These are phyloP conservation scores for Acanthococcus lagerstroemiae DNA, from an alignment of 2,888 invertebrate genomes.

Conservation along the genomic window DNA sequence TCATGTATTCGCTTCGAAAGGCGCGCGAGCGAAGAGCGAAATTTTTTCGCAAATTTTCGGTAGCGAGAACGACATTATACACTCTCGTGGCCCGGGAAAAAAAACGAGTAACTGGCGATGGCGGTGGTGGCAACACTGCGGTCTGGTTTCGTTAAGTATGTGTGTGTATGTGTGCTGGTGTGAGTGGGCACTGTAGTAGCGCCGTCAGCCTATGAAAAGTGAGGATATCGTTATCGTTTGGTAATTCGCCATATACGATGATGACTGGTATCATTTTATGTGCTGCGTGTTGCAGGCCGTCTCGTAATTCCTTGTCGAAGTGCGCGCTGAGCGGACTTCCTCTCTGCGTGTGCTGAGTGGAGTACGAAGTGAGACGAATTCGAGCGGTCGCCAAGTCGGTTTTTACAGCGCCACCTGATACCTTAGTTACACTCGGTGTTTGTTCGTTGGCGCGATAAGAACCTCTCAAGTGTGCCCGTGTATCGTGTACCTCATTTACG, in stretches of 20 bases:
- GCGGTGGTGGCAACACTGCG: neutral
- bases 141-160: neutral
- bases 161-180: no score
- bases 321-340: neutral
- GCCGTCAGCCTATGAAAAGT: neutral
- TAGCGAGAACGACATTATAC: neutral
- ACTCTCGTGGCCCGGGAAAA: no score
- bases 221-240: slow-evolving; percentile 20
- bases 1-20: no score
- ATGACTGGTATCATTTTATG: slow-evolving; percentile 24
- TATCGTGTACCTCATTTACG: no score
- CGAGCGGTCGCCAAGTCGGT: no score
- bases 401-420: no score
- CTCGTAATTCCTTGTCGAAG: neutral
- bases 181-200: no score
- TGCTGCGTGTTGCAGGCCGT: slow-evolving; percentile 18
- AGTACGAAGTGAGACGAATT: no score
- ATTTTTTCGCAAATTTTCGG: neutral
- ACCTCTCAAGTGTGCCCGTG: no score
- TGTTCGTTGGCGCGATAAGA: no score
- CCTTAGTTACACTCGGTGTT: no score
- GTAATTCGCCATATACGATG: slow-evolving; percentile 24
- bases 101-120: neutral
- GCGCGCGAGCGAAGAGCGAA: neutral
- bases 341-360: neutral